Evolutionary conservation across 2,888 invertebrate genomes (phyloP).

Genomic region (Protodeltote pygarga): DNA sequence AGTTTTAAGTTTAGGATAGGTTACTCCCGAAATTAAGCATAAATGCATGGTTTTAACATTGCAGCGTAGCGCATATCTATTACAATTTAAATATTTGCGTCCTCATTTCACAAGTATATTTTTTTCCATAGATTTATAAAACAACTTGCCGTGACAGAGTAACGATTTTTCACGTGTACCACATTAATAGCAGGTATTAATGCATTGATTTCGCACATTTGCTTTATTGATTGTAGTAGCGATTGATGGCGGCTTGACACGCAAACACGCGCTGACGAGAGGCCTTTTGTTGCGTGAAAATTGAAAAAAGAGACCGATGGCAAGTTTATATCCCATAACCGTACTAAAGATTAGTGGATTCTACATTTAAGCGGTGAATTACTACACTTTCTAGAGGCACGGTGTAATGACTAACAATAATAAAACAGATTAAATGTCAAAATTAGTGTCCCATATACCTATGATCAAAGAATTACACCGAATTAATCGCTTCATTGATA

Average conservation of each 20-base stretch:
- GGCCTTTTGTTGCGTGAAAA: conserved; percentile 57
- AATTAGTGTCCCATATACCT: conserved; percentile 27
- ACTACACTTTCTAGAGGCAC: conserved; percentile 10
- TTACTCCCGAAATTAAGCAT: too few species aligned
- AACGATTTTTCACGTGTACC: conserved; percentile 62
- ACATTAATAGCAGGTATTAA: conserved; percentile 65
- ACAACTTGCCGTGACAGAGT: conserved; percentile 52
- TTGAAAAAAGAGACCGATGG: conserved; percentile 51
- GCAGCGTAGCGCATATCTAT: too few species aligned
- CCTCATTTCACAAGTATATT: conserved; percentile 24
- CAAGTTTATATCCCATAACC: conserved; percentile 26
- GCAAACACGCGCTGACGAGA: conserved; percentile 62
- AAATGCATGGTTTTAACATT: too few species aligned
- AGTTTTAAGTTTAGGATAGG: too few species aligned
- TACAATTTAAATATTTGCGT: conserved; percentile 28
- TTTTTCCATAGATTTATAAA: conserved; percentile 35
- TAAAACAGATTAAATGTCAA: conserved; percentile 25
- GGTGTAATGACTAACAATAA: conserved; percentile 18
- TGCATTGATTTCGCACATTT: conserved; percentile 81
- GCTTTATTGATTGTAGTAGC: conserved; percentile 79
- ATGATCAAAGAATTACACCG: conserved; percentile 30
- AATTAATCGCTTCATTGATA: conserved; percentile 39
- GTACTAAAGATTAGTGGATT: conserved; percentile 9
- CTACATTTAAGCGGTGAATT: conserved; percentile 8
- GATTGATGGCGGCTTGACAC: conserved; percentile 76